Evolutionary conservation across 2,797 vertebrate species (phyloP).

Genomic region (Oreochromis mossambicus): DNA sequence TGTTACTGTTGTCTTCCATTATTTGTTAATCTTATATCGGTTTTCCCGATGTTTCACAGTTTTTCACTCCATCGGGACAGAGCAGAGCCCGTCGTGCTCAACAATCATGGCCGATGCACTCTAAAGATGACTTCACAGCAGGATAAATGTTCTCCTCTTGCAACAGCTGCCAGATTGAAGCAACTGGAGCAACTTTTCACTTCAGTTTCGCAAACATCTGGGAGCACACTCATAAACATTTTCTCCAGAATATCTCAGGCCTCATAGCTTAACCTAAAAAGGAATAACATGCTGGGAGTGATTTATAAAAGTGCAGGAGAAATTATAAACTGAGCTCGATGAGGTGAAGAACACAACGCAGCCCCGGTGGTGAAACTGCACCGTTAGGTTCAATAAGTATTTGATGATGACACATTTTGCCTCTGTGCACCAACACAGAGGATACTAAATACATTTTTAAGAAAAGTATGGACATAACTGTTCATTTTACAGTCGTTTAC

Average conservation of each 20-base stretch:
- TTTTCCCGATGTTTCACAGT: not conserved
- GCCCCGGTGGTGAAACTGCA: not conserved
- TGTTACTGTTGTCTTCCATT: not conserved
- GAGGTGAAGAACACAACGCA: not conserved
- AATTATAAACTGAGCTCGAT: not conserved
- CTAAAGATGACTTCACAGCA: not conserved
- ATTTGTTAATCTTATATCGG: not conserved
- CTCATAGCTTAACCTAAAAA: conserved; percentile 25
- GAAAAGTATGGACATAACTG: not conserved
- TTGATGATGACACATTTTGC: not conserved
- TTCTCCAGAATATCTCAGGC: not conserved
- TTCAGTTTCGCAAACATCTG: not conserved
- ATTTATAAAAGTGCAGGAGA: not conserved
- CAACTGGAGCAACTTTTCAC: not conserved
- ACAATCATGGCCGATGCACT: not conserved
- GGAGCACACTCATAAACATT: not conserved
- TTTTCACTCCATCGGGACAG: not conserved
- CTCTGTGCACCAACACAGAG: not conserved
- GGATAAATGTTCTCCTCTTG: not conserved
- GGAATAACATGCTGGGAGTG: not conserved
- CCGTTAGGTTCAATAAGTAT: not conserved
- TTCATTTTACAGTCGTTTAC: not conserved
- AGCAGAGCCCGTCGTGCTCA: not conserved
- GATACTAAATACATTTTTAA: not conserved
- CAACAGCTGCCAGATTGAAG: not conserved